These are phyloP conservation scores for Helostoma temminkii DNA, from an alignment of 2,797 vertebrate species.

Conservation along the genomic window DNA sequence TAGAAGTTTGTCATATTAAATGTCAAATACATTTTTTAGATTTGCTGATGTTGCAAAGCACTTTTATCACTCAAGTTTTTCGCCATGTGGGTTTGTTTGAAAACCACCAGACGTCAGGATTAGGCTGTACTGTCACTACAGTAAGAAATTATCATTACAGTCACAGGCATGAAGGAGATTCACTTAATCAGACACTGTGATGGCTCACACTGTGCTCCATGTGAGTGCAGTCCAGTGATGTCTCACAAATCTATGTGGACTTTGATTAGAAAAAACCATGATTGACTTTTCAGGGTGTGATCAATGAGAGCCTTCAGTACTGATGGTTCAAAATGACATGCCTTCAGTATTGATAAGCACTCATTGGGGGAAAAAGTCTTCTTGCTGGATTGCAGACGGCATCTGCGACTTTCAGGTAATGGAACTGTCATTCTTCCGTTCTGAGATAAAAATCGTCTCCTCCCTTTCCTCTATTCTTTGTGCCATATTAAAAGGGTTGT, in stretches of 20 bases:
- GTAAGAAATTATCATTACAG: constrained; percentile 31
- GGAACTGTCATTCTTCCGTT: constrained; percentile 84
- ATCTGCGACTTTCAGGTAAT: constrained; percentile 79
- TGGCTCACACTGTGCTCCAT: constrained; percentile 14
- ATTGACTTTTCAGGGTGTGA: constrained; percentile 71
- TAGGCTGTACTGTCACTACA: not conserved
- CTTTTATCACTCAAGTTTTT: not conserved
- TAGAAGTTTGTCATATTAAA: not conserved
- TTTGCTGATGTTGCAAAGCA: not conserved
- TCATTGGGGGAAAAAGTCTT: constrained; percentile 59
- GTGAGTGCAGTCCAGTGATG: constrained; percentile 36
- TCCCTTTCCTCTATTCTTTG: constrained; percentile 53
- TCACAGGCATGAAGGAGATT: constrained; percentile 14
- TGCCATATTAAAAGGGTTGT: constrained; percentile 75
- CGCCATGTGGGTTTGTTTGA: not conserved
- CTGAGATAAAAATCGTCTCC: constrained; percentile 79
- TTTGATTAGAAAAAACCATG: constrained; percentile 71
- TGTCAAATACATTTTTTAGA: not conserved
- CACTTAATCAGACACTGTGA: constrained; percentile 35
- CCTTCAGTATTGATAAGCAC: constrained; percentile 80
- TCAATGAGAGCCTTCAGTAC: constrained; percentile 62
- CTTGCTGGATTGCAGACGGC: constrained; percentile 76
- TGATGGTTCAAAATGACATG: constrained; percentile 66
- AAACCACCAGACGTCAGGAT: not conserved
- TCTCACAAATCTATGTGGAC: constrained; percentile 49